Evolutionary conservation across 2,888 invertebrate genomes (phyloP).

Genomic region (Lochmaea crataegi): DNA sequence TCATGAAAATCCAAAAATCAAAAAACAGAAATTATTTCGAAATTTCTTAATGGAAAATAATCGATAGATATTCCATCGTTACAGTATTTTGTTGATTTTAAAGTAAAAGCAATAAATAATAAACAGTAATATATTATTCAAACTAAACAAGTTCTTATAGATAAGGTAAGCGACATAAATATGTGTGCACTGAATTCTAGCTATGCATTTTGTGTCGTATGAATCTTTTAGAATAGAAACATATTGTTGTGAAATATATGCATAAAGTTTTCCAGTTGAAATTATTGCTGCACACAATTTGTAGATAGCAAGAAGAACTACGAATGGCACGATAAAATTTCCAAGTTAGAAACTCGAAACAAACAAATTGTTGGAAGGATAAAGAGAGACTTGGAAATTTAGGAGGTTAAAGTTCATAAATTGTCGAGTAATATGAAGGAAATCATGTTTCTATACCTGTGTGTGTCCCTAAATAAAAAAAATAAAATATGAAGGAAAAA

Average conservation of each 20-base stretch:
- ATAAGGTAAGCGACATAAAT: background rate
- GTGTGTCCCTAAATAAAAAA: no score
- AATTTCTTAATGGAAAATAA: no score
- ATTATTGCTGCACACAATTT: conserved; percentile 1
- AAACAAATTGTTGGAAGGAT: conserved; percentile 2
- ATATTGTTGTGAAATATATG: conserved; percentile 2
- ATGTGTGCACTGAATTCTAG: background rate
- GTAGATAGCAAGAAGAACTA: background rate
- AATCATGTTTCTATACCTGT: no score
- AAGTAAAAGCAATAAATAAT: no score
- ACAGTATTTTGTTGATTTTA: background rate
- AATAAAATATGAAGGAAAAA: no score
- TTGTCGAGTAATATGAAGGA: no score
- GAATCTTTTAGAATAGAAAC: background rate
- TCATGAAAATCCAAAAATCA: no score
- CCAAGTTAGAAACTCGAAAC: background rate
- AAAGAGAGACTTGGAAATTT: background rate
- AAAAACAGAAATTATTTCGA: no score
- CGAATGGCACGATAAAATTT: background rate
- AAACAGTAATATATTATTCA: no score
- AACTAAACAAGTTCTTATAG: background rate
- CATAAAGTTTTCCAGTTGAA: background rate
- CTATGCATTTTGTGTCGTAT: conserved; percentile 1
- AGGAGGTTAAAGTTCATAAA: background rate
- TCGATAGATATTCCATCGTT: no score